Evolutionary conservation across 1,140 invertebrate species (phyloP), one percentile per base, ranked within the genome.

Genomic region (Drosophila miranda): DNA sequence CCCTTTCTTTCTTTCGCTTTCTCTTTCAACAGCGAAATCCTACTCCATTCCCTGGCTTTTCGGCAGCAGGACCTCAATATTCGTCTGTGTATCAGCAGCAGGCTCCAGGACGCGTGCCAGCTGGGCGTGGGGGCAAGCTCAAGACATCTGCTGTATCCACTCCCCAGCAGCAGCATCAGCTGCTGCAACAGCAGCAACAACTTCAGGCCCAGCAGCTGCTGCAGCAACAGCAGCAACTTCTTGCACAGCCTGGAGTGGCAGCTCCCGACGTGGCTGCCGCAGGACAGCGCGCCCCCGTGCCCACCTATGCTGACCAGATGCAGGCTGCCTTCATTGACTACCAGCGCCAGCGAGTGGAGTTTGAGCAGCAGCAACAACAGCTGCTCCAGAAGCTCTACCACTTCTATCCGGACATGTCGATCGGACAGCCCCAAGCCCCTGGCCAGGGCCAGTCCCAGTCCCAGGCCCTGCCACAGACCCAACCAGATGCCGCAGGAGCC

Each of bases 281-380:
- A 5, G 56, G 26, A 8, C 21, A 16, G 7, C 42, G 43, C 14
- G 13, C 42, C 7, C 61, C 45, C 3, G 16, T 82, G 21, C 76
- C 80, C 38, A 77, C 50, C 66, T 86, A 84, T 34, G 75, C 81
- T 5, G 86, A 90, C 14, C 88, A 89, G 41, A 75, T 81, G 79
- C 88, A 87, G 3, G 77, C 80, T 28, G 78, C 88, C 49, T 88
- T 86, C 46, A 8, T 70, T 1, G 80, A 79, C 11, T 89, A 89
- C 63, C 73, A 73, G 55, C 83, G 78, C 6, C 88, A 79, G 64
- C 75, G 79, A 23, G 41, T 50, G 28, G 75, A 74, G 30, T 77
- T 88, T 26, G 83, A 88, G 49, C 74, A 89, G 60, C 83, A 86
- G 26, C 88, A 90, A 52, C 71, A 90, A 6, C 80, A 87, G 16